Conservation (phyloP, 2,888 invertebrate genomes). For the Erynnis tages region DNA sequence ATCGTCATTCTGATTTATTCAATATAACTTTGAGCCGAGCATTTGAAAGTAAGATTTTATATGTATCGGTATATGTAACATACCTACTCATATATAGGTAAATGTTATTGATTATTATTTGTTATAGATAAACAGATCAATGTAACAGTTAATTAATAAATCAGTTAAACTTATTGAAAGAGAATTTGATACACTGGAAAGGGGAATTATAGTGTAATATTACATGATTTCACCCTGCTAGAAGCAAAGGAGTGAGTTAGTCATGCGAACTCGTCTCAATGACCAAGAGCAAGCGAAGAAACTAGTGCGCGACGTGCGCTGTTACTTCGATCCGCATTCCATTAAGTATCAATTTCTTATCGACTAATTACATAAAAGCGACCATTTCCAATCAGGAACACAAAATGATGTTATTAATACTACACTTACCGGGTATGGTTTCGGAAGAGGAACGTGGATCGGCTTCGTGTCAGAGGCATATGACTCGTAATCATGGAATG, state of each 20-base stretch:
- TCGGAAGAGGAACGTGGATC: conserved; percentile 64
- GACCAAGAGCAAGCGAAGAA: conserved; percentile 60
- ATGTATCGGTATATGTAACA: too few species aligned
- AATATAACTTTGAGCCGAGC: too few species aligned
- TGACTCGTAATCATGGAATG: conserved; percentile 56
- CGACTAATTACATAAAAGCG: conserved; percentile 53
- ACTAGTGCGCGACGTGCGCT: conserved; percentile 75
- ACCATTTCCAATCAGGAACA: conserved; percentile 34
- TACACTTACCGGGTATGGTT: conserved; percentile 70
- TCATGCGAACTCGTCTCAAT: conserved; percentile 65
- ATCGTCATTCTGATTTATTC: too few species aligned
- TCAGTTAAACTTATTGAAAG: too few species aligned
- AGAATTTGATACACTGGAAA: conserved; percentile 24
- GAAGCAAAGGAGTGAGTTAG: conserved; percentile 36
- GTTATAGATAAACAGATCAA: too few species aligned
- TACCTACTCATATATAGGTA: too few species aligned
- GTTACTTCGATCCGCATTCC: conserved; percentile 77
- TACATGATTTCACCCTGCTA: conserved; percentile 66
- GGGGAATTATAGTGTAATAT: conserved; percentile 43
- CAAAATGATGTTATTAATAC: conserved; percentile 29
- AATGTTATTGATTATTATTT: too few species aligned
- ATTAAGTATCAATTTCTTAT: conserved; percentile 56
- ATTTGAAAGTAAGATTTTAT: too few species aligned
- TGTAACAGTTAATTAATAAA: too few species aligned
- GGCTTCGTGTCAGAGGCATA: conserved; percentile 64